Evolutionary conservation across 2,113 vertebrate genomes (phyloP), one percentile per base, ranked within the genome.

Genomic region (Puntigrus tetrazona): DNA sequence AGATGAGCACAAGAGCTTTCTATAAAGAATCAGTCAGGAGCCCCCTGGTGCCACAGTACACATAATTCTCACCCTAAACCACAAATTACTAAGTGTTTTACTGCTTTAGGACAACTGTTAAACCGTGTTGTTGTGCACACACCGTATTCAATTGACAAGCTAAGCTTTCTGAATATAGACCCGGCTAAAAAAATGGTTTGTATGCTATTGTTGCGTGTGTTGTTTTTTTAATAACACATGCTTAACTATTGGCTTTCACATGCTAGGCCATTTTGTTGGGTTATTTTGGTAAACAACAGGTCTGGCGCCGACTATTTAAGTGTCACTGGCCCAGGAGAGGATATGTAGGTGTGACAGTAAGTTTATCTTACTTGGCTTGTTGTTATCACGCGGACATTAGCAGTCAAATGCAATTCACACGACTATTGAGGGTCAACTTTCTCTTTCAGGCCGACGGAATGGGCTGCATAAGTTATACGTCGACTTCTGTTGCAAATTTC

Each of bases 41-140:
- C 95, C 94, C 95, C 95, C 95, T 96, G 95, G 95, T 87, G 95
- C 91, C 85, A 92, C 85, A 65, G 72, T 59, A 34, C 57, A 81
- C 36, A 52, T 83, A 85, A 75, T 84, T 79, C 61, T 22, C 59
- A 36, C 69, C 69, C 72, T 61, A 73, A 83, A 69, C 43, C 61
- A 38, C 83, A 84, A 83, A 83, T 27, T 77, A 41, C 74, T 41
- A 34, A 78, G 52, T 27, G 36, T 11, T 61, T 1, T 2, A 78
- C 34, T 59, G 2, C 22, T 57, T 10, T 38, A 6, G n/a, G n/a
- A 38, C 31, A 36, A 59, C 22, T 22, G 34, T 25, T 34, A 76
- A 77, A 77, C 22, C 13, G 10, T 61, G 34, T 16, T 20, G 57
- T 7, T 3, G 20, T 57, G 52, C 55, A 78, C 7, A 36, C 13